Evolutionary conservation across 2,797 vertebrate genomes (phyloP).

Genomic region (Gallinago solitaria): DNA sequence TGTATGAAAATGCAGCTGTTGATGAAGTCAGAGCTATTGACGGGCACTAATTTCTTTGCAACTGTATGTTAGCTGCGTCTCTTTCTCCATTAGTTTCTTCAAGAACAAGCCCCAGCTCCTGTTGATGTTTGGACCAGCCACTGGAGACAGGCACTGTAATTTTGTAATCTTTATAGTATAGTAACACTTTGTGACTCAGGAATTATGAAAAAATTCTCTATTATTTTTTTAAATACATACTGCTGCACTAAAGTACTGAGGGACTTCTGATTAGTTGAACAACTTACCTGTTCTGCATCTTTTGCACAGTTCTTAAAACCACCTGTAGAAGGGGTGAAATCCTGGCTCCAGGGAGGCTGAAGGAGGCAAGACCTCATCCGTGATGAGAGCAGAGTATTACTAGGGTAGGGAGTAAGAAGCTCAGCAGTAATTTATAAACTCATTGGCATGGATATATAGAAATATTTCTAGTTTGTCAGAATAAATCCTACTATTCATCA

Average conservation of each 20-base stretch:
- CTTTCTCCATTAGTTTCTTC: background rate
- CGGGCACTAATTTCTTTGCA: background rate
- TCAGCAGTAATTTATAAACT: constrained; percentile 45
- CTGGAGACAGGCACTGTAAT: background rate
- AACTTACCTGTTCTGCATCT: background rate
- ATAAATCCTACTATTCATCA: constrained; percentile 60
- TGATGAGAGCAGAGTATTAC: background rate
- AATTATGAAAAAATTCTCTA: background rate
- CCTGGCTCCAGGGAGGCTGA: background rate
- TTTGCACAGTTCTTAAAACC: background rate
- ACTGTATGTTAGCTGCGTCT: background rate
- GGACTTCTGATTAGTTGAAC: background rate
- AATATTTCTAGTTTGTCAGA: constrained; percentile 54
- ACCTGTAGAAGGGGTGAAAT: background rate
- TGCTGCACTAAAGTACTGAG: background rate
- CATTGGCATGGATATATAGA: constrained; percentile 49
- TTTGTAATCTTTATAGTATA: background rate
- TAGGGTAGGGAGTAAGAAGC: background rate
- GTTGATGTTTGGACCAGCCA: background rate
- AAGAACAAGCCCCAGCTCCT: background rate
- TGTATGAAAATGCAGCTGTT: constrained; percentile 9
- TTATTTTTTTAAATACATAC: background rate
- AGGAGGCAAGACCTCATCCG: background rate
- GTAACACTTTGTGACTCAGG: background rate
- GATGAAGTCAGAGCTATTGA: background rate